phyloP scores from a whole-genome alignment of 2,797 vertebrate genomes.

The Hypotaenidia okinawae region DNA sequence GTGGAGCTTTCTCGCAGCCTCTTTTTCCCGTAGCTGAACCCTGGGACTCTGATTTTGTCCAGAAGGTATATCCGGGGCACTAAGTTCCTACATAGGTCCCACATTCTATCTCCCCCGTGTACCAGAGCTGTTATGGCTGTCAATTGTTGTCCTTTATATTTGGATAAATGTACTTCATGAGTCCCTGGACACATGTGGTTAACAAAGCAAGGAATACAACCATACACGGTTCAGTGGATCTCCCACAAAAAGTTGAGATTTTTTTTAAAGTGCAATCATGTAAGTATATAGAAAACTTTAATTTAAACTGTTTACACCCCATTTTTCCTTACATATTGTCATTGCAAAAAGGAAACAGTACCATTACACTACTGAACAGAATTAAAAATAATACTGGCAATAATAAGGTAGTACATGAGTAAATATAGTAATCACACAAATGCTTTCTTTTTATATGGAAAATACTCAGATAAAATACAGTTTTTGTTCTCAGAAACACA shows the following conservation, averaged over 20 bases:
- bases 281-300: not conserved
- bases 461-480: not conserved
- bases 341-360: not conserved
- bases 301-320: not conserved
- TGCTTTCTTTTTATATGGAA: not conserved
- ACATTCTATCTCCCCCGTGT: not conserved
- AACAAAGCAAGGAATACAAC: not conserved
- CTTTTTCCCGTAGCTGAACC: not conserved
- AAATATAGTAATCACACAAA: not conserved
- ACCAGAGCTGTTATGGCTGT: not conserved
- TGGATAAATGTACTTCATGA: not conserved
- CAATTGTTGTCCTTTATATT: not conserved
- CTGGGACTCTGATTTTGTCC: not conserved
- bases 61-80: not conserved
- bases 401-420: not conserved
- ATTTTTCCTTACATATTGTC: not conserved
- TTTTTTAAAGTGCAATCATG: not conserved
- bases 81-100: fast-evolving
- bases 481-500: not conserved
- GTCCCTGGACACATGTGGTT: not conserved
- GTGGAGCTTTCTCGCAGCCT: not conserved
- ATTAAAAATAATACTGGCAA: not conserved
- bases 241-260: not conserved
- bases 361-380: not conserved
- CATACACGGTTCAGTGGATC: not conserved